Percentiles rank a stretch among this genome's conserved stretches.
Evolutionary conservation across 2,113 vertebrate species (phyloP).

Genomic region (Poeciliopsis prolifica): DNA sequence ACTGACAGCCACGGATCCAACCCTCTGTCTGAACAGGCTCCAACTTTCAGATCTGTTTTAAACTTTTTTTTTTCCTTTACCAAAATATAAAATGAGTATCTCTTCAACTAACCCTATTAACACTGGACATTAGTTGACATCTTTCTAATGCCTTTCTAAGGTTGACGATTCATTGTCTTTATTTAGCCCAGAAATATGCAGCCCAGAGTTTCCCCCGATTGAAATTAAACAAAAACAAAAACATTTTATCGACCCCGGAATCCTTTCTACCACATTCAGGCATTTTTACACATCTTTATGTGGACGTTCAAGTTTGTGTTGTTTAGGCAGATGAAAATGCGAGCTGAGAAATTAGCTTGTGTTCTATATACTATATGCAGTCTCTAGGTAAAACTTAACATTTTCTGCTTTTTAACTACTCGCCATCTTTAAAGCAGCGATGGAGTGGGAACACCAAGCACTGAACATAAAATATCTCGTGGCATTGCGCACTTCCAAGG

Average conservation of each 20-base stretch:
- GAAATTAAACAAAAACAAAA: background rate
- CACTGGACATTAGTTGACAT: too few relatives aligned
- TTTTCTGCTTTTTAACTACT: slow-evolving; percentile 11
- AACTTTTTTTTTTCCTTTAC: background rate
- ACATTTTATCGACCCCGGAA: background rate
- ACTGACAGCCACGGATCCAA: slow-evolving; percentile 24
- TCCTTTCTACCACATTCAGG: background rate
- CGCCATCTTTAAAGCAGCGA: slow-evolving; percentile 41
- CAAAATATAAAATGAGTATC: too few relatives aligned
- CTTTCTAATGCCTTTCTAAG: too few relatives aligned
- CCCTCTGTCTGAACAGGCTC: slow-evolving; percentile 18
- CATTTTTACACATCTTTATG: background rate
- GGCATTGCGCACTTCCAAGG: slow-evolving; percentile 22
- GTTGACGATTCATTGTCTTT: background rate
- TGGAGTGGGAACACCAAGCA: slow-evolving; percentile 51
- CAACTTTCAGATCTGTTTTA: background rate
- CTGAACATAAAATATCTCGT: background rate
- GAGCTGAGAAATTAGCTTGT: background rate
- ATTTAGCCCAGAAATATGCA: background rate
- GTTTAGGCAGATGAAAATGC: background rate
- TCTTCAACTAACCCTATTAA: too few relatives aligned
- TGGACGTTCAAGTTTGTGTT: background rate
- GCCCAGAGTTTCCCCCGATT: background rate
- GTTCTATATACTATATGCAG: slow-evolving; percentile 16
- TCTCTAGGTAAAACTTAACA: slow-evolving; percentile 17